phyloP scores from a whole-genome alignment of 2,888 invertebrate genomes.

The Hipparchia sbordonii region DNA sequence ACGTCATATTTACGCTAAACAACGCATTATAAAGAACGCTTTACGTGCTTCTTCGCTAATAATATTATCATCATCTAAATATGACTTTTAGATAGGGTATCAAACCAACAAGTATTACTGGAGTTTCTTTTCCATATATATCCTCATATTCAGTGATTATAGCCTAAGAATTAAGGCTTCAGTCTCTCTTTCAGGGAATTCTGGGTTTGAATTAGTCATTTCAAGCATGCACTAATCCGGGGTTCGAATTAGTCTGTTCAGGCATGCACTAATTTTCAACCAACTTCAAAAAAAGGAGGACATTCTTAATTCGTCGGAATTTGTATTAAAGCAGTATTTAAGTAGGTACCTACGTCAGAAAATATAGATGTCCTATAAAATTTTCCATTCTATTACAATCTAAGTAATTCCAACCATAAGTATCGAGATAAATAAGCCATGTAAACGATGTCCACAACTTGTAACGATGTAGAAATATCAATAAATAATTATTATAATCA shows the following conservation, averaged over 20 bases:
- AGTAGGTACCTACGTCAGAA: no score
- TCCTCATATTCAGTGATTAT: no score
- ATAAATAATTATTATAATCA: no score
- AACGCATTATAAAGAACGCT: background rate
- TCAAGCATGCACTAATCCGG: no score
- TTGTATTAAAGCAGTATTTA: no score
- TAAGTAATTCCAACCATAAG: background rate
- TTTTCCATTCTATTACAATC: background rate
- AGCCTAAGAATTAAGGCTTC: background rate
- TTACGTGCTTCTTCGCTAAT: conserved; percentile 6
- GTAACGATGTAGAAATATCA: no score
- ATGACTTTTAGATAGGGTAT: background rate
- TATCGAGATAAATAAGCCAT: background rate
- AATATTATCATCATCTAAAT: background rate
- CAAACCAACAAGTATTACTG: background rate
- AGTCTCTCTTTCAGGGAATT: no score
- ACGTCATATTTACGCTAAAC: conserved; percentile 10
- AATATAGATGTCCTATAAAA: background rate
- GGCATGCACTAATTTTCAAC: no score
- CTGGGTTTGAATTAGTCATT: no score
- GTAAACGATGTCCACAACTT: background rate
- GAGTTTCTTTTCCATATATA: background rate
- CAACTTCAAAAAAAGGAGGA: no score
- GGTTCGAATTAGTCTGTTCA: no score
- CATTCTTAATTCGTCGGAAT: no score